Conservation (phyloP, 2,113 vertebrate genomes). For the Cynoglossus semilaevis region DNA sequence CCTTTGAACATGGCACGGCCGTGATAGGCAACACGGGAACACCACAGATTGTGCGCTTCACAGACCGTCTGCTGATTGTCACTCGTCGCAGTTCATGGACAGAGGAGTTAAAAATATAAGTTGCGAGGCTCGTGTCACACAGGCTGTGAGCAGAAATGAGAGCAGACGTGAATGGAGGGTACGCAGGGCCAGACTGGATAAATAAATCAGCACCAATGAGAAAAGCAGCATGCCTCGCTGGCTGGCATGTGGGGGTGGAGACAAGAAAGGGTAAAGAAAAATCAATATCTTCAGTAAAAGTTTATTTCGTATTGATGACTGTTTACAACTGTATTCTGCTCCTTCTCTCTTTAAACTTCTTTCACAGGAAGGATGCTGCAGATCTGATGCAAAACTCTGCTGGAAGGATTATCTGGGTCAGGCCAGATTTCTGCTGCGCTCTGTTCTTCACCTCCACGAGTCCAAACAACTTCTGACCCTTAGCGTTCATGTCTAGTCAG, state of each 20-base stretch:
- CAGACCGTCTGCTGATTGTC: neutral
- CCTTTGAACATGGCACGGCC: slow-evolving; percentile 13
- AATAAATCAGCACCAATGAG: slow-evolving; percentile 58
- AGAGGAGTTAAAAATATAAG: slow-evolving; percentile 24
- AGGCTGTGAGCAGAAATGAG: slow-evolving; percentile 12
- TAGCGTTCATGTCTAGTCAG: neutral
- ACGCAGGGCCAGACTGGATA: slow-evolving; percentile 33
- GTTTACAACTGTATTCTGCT: slow-evolving; percentile 50
- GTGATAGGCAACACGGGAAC: neutral
- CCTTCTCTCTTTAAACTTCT: slow-evolving; percentile 7
- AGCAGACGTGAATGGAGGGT: slow-evolving; percentile 40
- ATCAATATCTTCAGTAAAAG: slow-evolving; percentile 68
- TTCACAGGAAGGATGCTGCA: slow-evolving; percentile 20
- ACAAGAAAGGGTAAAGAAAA: slow-evolving; percentile 48
- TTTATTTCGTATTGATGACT: slow-evolving; percentile 67
- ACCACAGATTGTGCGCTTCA: neutral
- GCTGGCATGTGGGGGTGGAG: slow-evolving; percentile 42
- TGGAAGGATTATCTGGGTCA: slow-evolving; percentile 45
- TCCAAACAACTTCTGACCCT: slow-evolving; percentile 20
- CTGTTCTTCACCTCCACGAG: slow-evolving; percentile 27
- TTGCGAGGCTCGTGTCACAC: slow-evolving; percentile 17
- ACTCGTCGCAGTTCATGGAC: neutral
- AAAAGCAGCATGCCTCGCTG: slow-evolving; percentile 21
- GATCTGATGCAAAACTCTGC: slow-evolving; percentile 32
- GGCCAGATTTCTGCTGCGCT: slow-evolving; percentile 16